These are phyloP conservation scores for Puntigrus tetrazona DNA, from an alignment of 2,113 vertebrate species.

Conservation along the genomic window DNA sequence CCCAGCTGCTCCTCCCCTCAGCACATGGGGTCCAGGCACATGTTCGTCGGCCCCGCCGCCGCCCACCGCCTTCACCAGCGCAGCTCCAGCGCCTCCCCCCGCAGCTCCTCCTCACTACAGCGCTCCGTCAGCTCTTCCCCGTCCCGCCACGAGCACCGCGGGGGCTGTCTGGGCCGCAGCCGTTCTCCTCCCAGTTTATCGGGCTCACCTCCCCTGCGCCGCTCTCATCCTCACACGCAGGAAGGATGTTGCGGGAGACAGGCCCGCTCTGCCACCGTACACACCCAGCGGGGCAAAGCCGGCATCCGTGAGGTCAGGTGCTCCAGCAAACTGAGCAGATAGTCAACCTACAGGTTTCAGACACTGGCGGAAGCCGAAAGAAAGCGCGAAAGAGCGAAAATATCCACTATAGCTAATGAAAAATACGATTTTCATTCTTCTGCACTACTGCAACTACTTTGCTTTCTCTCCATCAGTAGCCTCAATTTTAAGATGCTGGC, in stretches of 20 bases:
- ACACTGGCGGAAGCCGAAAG: neutral
- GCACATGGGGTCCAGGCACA: slow-evolving; percentile 82
- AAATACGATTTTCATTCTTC: neutral
- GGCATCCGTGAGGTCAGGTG: slow-evolving; percentile 87
- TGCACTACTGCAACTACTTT: neutral
- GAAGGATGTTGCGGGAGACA: slow-evolving; percentile 88
- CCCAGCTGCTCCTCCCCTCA: slow-evolving; percentile 72
- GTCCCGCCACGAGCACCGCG: slow-evolving; percentile 86
- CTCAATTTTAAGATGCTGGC: neutral
- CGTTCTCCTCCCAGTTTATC: slow-evolving; percentile 95
- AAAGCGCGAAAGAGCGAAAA: neutral
- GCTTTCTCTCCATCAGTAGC: neutral
- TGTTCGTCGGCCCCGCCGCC: slow-evolving; percentile 87
- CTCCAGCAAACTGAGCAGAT: slow-evolving; percentile 95
- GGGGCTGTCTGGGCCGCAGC: slow-evolving; percentile 85
- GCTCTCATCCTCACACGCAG: slow-evolving; percentile 87
- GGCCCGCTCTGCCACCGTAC: slow-evolving; percentile 80
- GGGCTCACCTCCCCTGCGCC: slow-evolving; percentile 90
- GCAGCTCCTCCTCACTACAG: slow-evolving; percentile 90
- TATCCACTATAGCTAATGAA: neutral
- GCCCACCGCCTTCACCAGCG: slow-evolving; percentile 82
- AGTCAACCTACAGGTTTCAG: slow-evolving; percentile 69
- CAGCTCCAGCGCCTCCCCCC: slow-evolving; percentile 92
- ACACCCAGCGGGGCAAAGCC: slow-evolving; percentile 70
- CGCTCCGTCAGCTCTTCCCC: slow-evolving; percentile 95